Evolutionary conservation across 1,140 invertebrate genomes (phyloP).

Genomic region (fruit fly (Drosophila melanogaster)): Release_6_plus_ISO1_MT NT_033777.3:30548501-30549000

Average conservation of each 20-base stretch:
- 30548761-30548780: slow-evolving; percentile 2
- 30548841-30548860: slow-evolving; percentile 68
- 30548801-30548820: slow-evolving; percentile 31
- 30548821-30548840: slow-evolving; percentile 73
- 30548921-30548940: background rate
- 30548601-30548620: slow-evolving; percentile 55
- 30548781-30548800: slow-evolving; percentile 14
- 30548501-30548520: slow-evolving; percentile 38
- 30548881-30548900: slow-evolving; percentile 14
- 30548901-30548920: slow-evolving; percentile 1
- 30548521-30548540: slow-evolving; percentile 39
- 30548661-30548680: slow-evolving; percentile 59
- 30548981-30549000: background rate
- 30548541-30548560: slow-evolving; percentile 34
- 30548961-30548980: slow-evolving; percentile 4
- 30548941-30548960: background rate
- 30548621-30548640: slow-evolving; percentile 75
- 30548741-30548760: slow-evolving; percentile 70
- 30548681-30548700: slow-evolving; percentile 59
- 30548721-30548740: slow-evolving; percentile 80
- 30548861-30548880: slow-evolving; percentile 20
- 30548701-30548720: slow-evolving; percentile 71
- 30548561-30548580: slow-evolving; percentile 48
- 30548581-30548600: slow-evolving; percentile 63
- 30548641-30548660: slow-evolving; percentile 69